Evolutionary conservation across 2,797 vertebrate genomes (phyloP), one percentile per base, ranked within the genome.

Genomic region (Lutjanus argentimaculatus): DNA sequence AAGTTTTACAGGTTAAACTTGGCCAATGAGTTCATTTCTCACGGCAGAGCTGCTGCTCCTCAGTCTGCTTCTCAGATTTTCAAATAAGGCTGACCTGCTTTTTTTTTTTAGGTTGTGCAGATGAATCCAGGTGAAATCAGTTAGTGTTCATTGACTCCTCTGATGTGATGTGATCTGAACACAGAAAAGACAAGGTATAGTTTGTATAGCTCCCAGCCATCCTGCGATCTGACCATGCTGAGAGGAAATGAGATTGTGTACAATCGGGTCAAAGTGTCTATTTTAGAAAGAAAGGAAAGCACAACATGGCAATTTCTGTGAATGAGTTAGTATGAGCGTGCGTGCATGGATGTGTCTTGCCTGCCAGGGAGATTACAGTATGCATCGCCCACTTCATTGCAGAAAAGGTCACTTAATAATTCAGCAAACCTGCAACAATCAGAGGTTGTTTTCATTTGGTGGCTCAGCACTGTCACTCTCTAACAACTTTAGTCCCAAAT

Each of bases 341-440:
- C 3, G 4, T 43, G 19, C 3, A 6, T 61, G 17, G 6, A 12
- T 19, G 30, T 22, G 40, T 76, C 58, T 46, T 25, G 14, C 17
- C 36, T 25, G 55, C 1, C 30, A 46, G 7, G 9, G 12, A 42
- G 55, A 81, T 65, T 22, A 36, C 30, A 36, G 30, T 36, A 46
- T 42, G 52, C 21, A 46, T 56, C 5, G 0, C 6, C 21, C 6
- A 0, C 46, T 57, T 75, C 30, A 68, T 70, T 40, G 22, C 58
- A 71, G 25, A 45, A 72, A 49, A 66, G 46, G 53, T 65, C 52
- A 61, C 17, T 73, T 71, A 77, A 79, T 84, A 71, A 72, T 82
- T 77, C 82, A 80, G 13, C 46, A 67, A 57, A 69, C 72, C 67
- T 14, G 43, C 30, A 42, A 63, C 57, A 55, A 67, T 79, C 53